phyloP scores from a whole-genome alignment of 1,140 invertebrate species.

The Gryllus bimaculatus region DNA sequence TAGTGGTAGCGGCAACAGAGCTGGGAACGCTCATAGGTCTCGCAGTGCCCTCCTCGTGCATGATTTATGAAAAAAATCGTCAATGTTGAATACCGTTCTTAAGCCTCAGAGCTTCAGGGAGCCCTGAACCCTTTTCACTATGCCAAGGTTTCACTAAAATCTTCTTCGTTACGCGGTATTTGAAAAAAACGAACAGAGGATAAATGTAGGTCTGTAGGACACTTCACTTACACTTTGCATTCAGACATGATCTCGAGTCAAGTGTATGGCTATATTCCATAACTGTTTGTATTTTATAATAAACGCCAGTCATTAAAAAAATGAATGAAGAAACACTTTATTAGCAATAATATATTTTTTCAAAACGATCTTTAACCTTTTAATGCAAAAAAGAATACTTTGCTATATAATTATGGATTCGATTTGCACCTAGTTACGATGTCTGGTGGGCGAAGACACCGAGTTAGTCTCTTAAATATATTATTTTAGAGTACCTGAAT shows the following conservation, averaged over 20 bases:
- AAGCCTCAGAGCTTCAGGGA: slow-evolving; percentile 32
- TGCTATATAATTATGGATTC: too few relatives aligned
- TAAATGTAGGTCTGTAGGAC: slow-evolving; percentile 57
- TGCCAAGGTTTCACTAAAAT: slow-evolving; percentile 32
- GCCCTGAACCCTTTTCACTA: slow-evolving; percentile 34
- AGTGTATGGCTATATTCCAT: slow-evolving; percentile 26
- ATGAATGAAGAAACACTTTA: too few relatives aligned
- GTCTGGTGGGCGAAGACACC: too few relatives aligned
- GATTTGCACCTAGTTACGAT: too few relatives aligned
- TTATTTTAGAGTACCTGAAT: too few relatives aligned
- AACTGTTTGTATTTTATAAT: not conserved
- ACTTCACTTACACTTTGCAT: slow-evolving; percentile 57
- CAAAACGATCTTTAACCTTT: too few relatives aligned
- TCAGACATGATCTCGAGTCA: slow-evolving; percentile 35
- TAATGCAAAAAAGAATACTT: too few relatives aligned
- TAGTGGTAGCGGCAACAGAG: slow-evolving; percentile 38
- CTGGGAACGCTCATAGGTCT: slow-evolving; percentile 33
- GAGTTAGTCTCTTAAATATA: too few relatives aligned
- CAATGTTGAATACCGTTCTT: slow-evolving; percentile 32
- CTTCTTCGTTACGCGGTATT: slow-evolving; percentile 21
- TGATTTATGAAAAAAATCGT: slow-evolving; percentile 33
- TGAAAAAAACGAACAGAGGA: slow-evolving; percentile 19
- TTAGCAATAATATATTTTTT: too few relatives aligned
- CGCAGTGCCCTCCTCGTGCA: slow-evolving; percentile 38
- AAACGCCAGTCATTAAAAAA: not conserved